Percentiles rank a stretch among this genome's conserved stretches.
These are phyloP conservation scores for Lysiphlebus fabarum DNA, from an alignment of 1,140 invertebrate genomes.

Conservation along the genomic window DNA sequence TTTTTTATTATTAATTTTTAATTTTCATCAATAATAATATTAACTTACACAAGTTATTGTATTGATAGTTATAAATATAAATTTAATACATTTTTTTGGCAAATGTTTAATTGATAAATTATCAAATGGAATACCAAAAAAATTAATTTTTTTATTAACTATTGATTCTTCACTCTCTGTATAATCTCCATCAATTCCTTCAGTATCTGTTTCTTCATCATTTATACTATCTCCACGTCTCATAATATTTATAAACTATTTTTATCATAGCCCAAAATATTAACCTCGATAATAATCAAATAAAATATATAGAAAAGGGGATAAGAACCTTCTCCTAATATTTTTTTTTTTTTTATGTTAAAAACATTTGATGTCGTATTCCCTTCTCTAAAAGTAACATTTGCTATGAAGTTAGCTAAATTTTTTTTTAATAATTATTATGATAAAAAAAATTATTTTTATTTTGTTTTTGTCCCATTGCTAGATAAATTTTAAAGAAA, in stretches of 20 bases:
- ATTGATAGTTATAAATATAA: constrained; percentile 30
- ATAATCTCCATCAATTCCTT: constrained; percentile 29
- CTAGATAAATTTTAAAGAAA: no score
- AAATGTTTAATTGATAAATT: constrained; percentile 29
- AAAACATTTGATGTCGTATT: no score
- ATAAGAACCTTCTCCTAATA: no score
- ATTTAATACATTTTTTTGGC: constrained; percentile 30
- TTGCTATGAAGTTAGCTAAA: no score
- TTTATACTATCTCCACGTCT: constrained; percentile 16
- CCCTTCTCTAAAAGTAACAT: no score
- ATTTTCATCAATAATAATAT: neutral
- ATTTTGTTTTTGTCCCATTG: no score
- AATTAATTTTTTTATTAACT: constrained; percentile 26
- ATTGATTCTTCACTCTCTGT: constrained; percentile 31
- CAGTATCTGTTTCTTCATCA: constrained; percentile 33
- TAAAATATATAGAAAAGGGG: no score
- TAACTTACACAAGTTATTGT: constrained; percentile 30
- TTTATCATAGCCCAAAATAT: neutral
- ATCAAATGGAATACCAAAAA: constrained; percentile 27
- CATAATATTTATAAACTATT: constrained; percentile 16
- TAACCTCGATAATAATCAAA: no score
- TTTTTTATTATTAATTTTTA: constrained; percentile 6
- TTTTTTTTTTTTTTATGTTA: no score
- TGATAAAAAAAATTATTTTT: no score
- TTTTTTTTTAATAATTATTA: no score